Evolutionary conservation across 2,113 vertebrate genomes (phyloP), one percentile per base, ranked within the genome.

Genomic region (Rhinoderma darwinii): DNA sequence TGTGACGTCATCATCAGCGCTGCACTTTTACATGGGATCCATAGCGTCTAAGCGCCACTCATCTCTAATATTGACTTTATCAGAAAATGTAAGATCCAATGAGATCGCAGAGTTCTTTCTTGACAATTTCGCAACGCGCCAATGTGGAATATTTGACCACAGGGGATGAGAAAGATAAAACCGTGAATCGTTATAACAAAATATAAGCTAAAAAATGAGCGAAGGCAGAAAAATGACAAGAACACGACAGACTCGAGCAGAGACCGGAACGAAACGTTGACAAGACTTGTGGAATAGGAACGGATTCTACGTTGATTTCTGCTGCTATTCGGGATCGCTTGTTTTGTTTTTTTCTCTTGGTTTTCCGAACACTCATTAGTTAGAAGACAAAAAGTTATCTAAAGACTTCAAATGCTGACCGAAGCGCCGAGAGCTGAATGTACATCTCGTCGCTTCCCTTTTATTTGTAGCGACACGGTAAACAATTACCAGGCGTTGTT

Each of bases 401-500:
- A 43, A 54, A 51, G 30, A 70, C 61, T 72, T 70, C 76, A 80
- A 41, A 86, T 80, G 47, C 54, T 80, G 35, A 30, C 75, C 50
- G 32, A 75, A 68, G 25, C 44, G 18, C 22, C 15, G 35, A 70
- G 32, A 56, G 44, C 59, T 80, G 72, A 82, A 63, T 73, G 68
- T 75, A 75, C 47, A 61, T 82, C 51, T 87, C 50, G 68, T 39
- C 39, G 18, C 39, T 82, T 75, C 30, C 20, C 43, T 37, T 81
- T 77, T 82, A 77, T 86, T 89, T 70, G 35, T 75, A 88, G 88
- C 78, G 85, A 73, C 17, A 0, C 59, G 75, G 78, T 74, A 70
- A 86, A 88, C 87, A 79, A 79, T 70, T 77, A 78, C 35, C 20
- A 76, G n/a, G 22, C 74, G 44, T 88, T 87, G 81, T 81, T 41